These are phyloP conservation scores for Lasiurus cinereus DNA, from an alignment of 2,113 vertebrate species.

Conservation along the genomic window DNA sequence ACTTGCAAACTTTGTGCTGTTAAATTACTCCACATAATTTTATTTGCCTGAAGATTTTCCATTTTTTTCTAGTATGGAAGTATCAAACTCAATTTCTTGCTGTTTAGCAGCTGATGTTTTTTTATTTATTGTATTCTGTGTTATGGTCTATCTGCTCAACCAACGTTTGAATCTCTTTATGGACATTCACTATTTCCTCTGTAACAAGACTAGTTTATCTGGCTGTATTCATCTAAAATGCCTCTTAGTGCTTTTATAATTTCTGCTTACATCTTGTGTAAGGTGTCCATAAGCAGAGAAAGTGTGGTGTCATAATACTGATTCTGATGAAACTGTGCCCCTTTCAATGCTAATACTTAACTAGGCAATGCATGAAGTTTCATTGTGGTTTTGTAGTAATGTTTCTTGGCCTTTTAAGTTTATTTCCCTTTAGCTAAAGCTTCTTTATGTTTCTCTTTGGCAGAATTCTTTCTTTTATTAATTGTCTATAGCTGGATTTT, in stretches of 20 bases:
- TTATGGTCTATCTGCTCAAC: conserved; percentile 95
- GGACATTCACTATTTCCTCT: conserved; percentile 96
- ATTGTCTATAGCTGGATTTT: conserved; percentile 94
- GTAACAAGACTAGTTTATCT: conserved; percentile 97
- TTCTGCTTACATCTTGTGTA: conserved; percentile 99
- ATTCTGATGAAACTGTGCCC: conserved; percentile 94
- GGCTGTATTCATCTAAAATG: conserved; percentile 97
- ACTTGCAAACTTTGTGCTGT: conserved; percentile 95
- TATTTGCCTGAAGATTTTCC: conserved; percentile 95
- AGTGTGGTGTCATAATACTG: conserved; percentile 92
- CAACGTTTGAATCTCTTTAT: conserved; percentile 94
- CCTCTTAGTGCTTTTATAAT: conserved; percentile 95
- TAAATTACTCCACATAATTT: conserved; percentile 98
- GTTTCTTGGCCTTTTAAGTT: conserved; percentile 95
- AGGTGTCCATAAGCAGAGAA: conserved; percentile 94
- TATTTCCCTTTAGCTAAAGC: conserved; percentile 95
- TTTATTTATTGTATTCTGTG: conserved; percentile 95
- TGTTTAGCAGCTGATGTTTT: conserved; percentile 92
- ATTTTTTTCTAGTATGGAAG: conserved; percentile 94
- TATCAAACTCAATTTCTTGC: conserved; percentile 94
- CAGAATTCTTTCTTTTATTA: conserved; percentile 95
- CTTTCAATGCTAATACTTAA: conserved; percentile 94
- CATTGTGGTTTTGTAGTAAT: conserved; percentile 96
- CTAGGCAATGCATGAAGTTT: conserved; percentile 96
- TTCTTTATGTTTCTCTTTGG: conserved; percentile 97